Base-by-base conservation (phyloP, 1,140 invertebrate genomes). In the Drosophila pectinifera region DNA sequence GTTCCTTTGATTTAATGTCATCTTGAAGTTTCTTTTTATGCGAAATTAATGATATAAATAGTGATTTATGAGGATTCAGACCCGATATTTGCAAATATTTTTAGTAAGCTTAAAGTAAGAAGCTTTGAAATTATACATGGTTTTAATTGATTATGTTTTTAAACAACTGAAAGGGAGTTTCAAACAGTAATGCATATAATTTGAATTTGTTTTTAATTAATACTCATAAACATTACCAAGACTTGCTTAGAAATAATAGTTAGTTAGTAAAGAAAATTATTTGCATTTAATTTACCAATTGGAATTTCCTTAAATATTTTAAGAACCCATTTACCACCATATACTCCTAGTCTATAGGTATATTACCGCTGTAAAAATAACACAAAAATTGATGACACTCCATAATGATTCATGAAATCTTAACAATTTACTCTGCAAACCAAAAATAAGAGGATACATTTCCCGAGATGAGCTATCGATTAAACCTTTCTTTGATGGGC, bases 401-500 rank as follows among this genome's bases (percentile, higher is more conserved):
- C 67, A 68, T 69, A 63, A 88, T 82, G 63, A 46, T 34, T 55
- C 31, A 46, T n/a, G 56, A 48, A 79, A 73, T 72, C 69, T 69
- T 64, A 67, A 85, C 65, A 88, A 82, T 88, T 65, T 79, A 36
- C 83, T n/a, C n/a, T n/a, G n/a, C n/a, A n/a, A n/a, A 76, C 78
- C 61, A 82, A 88, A 88, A 86, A 86, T 64, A 64, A 59, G 39
- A 24, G 28, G n/a, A 45, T n/a, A 43, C 65, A 86, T 76, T 84
- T 84, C 72, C 64, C 65, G 78, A 70, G 49, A 43, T 46, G 56
- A 46, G 63, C 34, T 58, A 73, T 88, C 84, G 83, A 88, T 88
- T 88, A 88, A 88, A 88, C 83, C 83, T 88, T 88, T 88, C 72
- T 88, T 88, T 89, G 86, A 86, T 86, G 83, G 57, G 34, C 53